Conservation (phyloP, 2,797 vertebrate species). For the Poeciliopsis infans region DNA sequence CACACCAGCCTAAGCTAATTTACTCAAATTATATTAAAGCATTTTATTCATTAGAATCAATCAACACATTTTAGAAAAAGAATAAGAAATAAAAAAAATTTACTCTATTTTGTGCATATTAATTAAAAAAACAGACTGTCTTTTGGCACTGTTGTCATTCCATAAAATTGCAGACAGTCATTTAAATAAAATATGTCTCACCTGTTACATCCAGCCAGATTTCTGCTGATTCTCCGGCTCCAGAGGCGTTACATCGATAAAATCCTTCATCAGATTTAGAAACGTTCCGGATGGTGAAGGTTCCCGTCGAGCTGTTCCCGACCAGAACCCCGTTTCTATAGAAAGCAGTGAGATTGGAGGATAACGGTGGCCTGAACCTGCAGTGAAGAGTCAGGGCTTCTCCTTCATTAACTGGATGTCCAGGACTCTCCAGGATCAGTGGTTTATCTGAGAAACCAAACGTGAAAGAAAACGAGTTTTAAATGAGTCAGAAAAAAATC, state of each 20-base stretch:
- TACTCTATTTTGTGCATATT: too few relatives aligned
- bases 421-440: constrained; percentile 47
- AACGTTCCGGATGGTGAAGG: background rate
- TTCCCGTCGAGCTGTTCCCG: background rate
- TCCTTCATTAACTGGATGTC: background rate
- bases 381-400: constrained; percentile 18
- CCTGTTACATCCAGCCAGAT: constrained; percentile 20
- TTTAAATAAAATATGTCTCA: background rate
- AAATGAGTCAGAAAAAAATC: background rate
- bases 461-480: background rate
- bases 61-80: background rate
- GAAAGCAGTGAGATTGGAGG: background rate
- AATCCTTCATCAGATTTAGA: background rate
- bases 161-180: background rate
- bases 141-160: background rate
- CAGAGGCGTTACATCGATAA: constrained; percentile 29
- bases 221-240: background rate
- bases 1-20: background rate
- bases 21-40: background rate
- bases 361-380: accelerated
- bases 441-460: constrained; percentile 4
- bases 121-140: too few relatives aligned
- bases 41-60: background rate
- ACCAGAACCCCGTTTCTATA: background rate
- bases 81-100: background rate